Conservation (phyloP, 2,797 vertebrate genomes). For the Lates japonicus region DNA sequence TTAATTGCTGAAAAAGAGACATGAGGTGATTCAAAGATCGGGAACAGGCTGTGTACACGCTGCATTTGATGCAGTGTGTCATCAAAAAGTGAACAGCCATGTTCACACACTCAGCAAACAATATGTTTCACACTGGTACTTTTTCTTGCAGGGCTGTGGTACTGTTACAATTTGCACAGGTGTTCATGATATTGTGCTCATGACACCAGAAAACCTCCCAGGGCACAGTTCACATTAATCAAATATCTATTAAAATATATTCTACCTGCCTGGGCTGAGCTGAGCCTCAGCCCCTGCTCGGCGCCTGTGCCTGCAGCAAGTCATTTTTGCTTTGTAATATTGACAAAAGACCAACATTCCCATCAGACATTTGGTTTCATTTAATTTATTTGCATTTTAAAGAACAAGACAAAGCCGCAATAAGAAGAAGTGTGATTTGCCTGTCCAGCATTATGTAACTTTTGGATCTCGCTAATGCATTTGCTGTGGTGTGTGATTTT, state of each 20-base stretch:
- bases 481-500: not conserved
- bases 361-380: not conserved
- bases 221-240: constrained; percentile 15
- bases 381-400: constrained; percentile 6
- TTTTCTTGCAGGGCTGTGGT: not conserved
- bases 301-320: not conserved
- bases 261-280: not conserved
- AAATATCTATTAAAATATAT: constrained; percentile 26
- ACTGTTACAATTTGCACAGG: constrained; percentile 4
- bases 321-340: not conserved
- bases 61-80: not conserved
- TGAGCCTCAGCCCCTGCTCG: not conserved
- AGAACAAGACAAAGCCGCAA: not conserved
- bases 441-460: not conserved
- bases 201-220: not conserved
- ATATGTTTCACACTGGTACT: not conserved
- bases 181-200: constrained; percentile 2
- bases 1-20: not conserved
- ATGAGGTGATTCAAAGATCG: not conserved
- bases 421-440: not conserved
- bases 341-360: not conserved
- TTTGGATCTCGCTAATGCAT: not conserved
- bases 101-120: not conserved
- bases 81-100: too few relatives aligned
- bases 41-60: not conserved